phyloP scores from a whole-genome alignment of 2,888 invertebrate species.

The Chrysolina americana region DNA sequence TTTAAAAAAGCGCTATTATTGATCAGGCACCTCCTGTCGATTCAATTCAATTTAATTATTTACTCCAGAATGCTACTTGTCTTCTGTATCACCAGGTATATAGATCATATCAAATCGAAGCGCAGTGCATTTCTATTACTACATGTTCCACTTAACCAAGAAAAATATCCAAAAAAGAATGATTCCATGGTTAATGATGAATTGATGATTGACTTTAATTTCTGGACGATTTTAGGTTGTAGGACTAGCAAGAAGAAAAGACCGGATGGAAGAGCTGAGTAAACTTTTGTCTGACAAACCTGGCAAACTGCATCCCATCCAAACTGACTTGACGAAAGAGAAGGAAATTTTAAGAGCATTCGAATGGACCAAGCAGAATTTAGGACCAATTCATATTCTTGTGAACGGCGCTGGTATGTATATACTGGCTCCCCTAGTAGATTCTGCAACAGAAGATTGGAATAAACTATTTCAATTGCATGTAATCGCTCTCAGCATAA shows the following conservation, averaged over 20 bases:
- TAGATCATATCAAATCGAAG: too few species aligned
- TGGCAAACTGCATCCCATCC: slow-evolving; percentile 53
- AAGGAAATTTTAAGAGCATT: slow-evolving; percentile 56
- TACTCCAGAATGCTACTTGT: too few species aligned
- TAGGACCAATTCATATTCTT: slow-evolving; percentile 57
- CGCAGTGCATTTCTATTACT: too few species aligned
- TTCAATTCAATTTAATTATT: too few species aligned
- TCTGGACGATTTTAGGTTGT: slow-evolving; percentile 37
- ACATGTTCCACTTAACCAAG: too few species aligned
- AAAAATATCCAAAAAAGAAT: too few species aligned
- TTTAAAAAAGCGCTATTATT: too few species aligned
- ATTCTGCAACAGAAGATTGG: slow-evolving; percentile 48
- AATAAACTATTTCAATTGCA: slow-evolving; percentile 45
- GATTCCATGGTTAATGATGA: too few species aligned
- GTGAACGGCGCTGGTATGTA: slow-evolving; percentile 57
- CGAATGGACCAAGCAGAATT: slow-evolving; percentile 53
- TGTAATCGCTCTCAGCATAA: slow-evolving; percentile 45
- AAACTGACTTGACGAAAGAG: slow-evolving; percentile 55
- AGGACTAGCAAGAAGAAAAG: slow-evolving; percentile 52
- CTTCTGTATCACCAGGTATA: too few species aligned
- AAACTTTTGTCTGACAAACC: slow-evolving; percentile 47
- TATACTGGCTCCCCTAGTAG: slow-evolving; percentile 37
- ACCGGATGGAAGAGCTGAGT: slow-evolving; percentile 50
- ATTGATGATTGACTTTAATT: too few species aligned
- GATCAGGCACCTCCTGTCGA: too few species aligned